These are phyloP conservation scores for Ictidomys tridecemlineatus DNA, from an alignment of 2,113 vertebrate species.

Conservation along the genomic window DNA sequence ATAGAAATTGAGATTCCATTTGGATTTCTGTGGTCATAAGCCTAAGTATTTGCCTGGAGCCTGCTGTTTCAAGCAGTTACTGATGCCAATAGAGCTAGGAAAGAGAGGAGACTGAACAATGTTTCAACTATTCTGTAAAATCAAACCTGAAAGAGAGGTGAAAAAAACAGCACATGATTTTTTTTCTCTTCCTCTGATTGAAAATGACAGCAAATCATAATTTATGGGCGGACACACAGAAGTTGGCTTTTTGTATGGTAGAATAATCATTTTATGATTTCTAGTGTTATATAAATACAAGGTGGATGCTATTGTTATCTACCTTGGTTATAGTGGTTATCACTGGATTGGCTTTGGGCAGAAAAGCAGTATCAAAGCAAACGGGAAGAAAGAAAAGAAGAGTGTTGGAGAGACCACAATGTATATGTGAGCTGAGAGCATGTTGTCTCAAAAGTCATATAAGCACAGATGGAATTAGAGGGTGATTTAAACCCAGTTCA, in stretches of 20 bases:
- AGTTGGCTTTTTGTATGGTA: constrained; percentile 15
- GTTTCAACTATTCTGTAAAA: constrained; percentile 76
- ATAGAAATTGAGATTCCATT: constrained; percentile 74
- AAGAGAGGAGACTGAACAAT: constrained; percentile 69
- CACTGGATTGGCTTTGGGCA: background rate
- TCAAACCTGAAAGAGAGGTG: constrained; percentile 60
- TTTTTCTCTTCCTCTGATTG: constrained; percentile 32
- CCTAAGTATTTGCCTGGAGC: constrained; percentile 76
- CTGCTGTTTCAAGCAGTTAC: constrained; percentile 65
- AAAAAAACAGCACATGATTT: background rate
- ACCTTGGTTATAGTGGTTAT: background rate
- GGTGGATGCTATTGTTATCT: background rate
- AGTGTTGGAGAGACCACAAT: background rate
- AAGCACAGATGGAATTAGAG: background rate
- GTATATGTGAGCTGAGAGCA: background rate
- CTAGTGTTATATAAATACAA: background rate
- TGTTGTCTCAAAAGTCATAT: background rate
- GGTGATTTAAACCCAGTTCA: background rate
- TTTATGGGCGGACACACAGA: constrained; percentile 2
- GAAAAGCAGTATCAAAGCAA: background rate
- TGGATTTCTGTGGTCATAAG: constrained; percentile 70
- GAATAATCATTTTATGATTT: constrained; percentile 17
- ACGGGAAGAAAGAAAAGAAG: background rate
- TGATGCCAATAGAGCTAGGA: constrained; percentile 71
- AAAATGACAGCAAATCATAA: constrained; percentile 37